Conservation (phyloP, 1,140 invertebrate species). For the Drosophila sucinea region DNA sequence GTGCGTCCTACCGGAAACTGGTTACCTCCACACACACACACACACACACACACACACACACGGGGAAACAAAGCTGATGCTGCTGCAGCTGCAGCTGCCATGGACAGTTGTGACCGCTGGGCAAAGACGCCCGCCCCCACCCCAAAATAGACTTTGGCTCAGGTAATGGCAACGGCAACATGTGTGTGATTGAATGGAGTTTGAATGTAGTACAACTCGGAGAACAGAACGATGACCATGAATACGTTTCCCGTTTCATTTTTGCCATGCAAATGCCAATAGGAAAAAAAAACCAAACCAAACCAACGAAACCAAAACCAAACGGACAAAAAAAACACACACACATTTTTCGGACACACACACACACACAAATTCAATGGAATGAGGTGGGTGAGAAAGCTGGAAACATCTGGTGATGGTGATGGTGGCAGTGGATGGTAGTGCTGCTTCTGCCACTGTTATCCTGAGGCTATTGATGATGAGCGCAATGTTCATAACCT, state of each 20-base stretch:
- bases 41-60: constrained; percentile 6
- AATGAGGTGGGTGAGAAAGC: constrained; percentile 11
- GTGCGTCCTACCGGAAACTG: constrained; percentile 60
- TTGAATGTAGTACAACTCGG: constrained; percentile 68
- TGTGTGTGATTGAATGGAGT: constrained; percentile 71
- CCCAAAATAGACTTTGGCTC: constrained; percentile 25
- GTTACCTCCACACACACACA: constrained; percentile 35
- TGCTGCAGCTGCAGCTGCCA: constrained; percentile 51
- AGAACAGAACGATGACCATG: constrained; percentile 50
- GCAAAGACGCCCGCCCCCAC: constrained; percentile 57
- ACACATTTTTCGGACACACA: constrained; percentile 65
- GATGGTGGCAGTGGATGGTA: constrained; percentile 14
- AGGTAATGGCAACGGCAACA: constrained; percentile 34
- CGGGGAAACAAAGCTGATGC: constrained; percentile 68
- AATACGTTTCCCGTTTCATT: constrained; percentile 57
- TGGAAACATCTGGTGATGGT: background rate
- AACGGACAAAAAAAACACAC: background rate
- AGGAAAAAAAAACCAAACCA: constrained; percentile 38
- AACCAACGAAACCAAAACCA: constrained; percentile 10
- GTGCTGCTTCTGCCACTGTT: constrained; percentile 44
- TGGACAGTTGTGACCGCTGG: constrained; percentile 77
- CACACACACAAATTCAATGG: constrained; percentile 41
- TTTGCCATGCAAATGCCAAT: constrained; percentile 71
- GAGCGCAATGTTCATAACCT: constrained; percentile 72
- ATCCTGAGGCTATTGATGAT: constrained; percentile 62